A percentile compares a stretch with the other conserved stretches of the same genome.
Evolutionary conservation across 2,888 invertebrate genomes (phyloP).

Genomic region (Drosophila cyrtoloma): DNA sequence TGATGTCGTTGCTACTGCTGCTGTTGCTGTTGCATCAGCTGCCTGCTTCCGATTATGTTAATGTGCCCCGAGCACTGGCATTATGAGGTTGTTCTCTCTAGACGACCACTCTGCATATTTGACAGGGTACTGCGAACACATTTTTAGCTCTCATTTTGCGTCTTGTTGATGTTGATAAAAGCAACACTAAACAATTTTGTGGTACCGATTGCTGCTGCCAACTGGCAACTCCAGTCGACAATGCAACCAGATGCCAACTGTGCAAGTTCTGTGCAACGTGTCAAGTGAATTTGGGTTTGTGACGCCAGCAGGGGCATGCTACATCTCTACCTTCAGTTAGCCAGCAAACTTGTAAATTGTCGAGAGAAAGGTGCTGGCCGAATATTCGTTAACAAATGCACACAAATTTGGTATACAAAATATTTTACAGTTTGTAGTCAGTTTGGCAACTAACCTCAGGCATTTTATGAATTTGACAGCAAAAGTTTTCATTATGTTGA

Average conservation of each 20-base stretch:
- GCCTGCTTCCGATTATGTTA: slow-evolving; percentile 73
- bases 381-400: slow-evolving; percentile 23
- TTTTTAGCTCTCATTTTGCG: slow-evolving; percentile 27
- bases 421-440: slow-evolving; percentile 9
- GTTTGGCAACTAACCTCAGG: slow-evolving; percentile 19
- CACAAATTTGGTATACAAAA: slow-evolving; percentile 13
- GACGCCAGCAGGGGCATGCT: slow-evolving; percentile 10
- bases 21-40: slow-evolving; percentile 52
- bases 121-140: slow-evolving; percentile 47
- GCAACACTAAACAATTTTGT: slow-evolving; percentile 59
- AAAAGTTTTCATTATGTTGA: slow-evolving; percentile 48
- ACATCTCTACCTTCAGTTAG: slow-evolving; percentile 4
- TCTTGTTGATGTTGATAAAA: slow-evolving; percentile 38
- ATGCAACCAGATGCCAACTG: slow-evolving; percentile 31
- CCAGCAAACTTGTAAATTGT: slow-evolving; percentile 18
- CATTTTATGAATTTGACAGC: slow-evolving; percentile 43
- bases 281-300: slow-evolving; percentile 27
- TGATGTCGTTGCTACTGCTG: slow-evolving; percentile 27
- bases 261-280: slow-evolving; percentile 17
- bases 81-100: slow-evolving; percentile 72
- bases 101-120: slow-evolving; percentile 76
- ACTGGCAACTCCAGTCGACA: slow-evolving; percentile 23
- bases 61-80: slow-evolving; percentile 71
- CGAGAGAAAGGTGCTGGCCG: slow-evolving; percentile 14
- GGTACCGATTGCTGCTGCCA: slow-evolving; percentile 45